Evolutionary conservation across 2,113 vertebrate genomes (phyloP), one percentile per base, ranked within the genome.

Genomic region (Hippocampus zosterae): DNA sequence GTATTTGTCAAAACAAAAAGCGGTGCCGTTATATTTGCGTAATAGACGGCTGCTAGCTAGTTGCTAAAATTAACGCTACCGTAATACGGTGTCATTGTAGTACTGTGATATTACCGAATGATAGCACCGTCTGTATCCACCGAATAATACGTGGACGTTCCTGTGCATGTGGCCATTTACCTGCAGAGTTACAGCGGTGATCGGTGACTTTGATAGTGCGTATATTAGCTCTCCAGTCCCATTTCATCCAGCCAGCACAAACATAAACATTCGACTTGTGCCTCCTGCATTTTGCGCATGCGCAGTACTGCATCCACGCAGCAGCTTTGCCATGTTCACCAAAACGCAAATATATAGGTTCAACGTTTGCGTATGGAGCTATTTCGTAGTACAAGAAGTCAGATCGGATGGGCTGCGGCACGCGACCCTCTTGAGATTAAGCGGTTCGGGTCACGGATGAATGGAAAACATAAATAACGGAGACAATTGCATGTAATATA

Each of bases 211-310:
- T 40, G 68, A 57, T n/a, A 1, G 12, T 57, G 16, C 1, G 11
- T 25, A 53, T 23, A 15, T 69, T 59, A 55, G 65, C 56, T 66
- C 48, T 10, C 57, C 48, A 50, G 2, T 40, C 55, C 46, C 75
- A 79, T 85, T 62, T 65, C 18, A 21, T 15, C 9, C 11, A 25
- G 41, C 13, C 25, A 53, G 5, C 25, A 57, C 11, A 70, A 69
- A 72, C 60, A 52, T 80, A 68, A 80, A 78, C 69, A 82, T 66
- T 64, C 3, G 44, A 70, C 44, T 5, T 48, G 19, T 56, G 15
- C 81, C 56, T 65, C 60, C 8, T 1, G 2, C 18, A 62, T 0
- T 52, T 0, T 19, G 72, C 83, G 72, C 86, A 84, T 23, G 83
- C 83, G 86, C 80, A 79, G 3, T 63, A 37, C 5, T 5, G 1